Conservation (phyloP, 2,113 vertebrate species). For the Tricholaema leucomelas region DNA sequence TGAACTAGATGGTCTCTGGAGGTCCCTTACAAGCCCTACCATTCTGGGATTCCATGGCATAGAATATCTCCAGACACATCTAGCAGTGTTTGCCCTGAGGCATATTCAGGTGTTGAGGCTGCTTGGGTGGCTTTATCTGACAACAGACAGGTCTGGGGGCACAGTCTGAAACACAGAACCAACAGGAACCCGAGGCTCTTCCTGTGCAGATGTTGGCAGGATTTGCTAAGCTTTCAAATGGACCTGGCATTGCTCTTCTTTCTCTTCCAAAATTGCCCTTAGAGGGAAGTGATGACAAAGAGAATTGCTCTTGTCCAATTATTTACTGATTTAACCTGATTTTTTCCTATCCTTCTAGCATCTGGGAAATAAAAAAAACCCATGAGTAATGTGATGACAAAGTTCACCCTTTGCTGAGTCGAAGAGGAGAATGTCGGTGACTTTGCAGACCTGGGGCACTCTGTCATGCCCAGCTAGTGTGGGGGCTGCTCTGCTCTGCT, state of each 20-base stretch:
- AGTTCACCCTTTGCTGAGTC: slow-evolving; percentile 20
- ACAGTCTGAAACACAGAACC: not conserved
- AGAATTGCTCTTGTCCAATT: not conserved
- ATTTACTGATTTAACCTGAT: slow-evolving; percentile 39
- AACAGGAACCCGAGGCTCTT: not conserved
- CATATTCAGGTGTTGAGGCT: not conserved
- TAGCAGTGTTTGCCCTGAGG: not conserved
- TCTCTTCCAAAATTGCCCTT: not conserved
- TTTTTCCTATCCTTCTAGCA: not conserved
- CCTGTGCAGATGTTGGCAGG: not conserved
- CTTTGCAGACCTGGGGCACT: not conserved
- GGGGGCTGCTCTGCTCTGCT: not conserved
- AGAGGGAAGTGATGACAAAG: not conserved
- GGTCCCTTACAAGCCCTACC: too few species aligned
- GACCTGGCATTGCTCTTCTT: not conserved
- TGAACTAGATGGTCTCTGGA: too few species aligned
- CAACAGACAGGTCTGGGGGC: not conserved
- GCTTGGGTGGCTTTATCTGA: not conserved
- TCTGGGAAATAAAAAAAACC: not conserved
- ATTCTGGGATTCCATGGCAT: not conserved
- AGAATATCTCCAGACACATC: not conserved
- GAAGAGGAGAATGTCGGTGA: slow-evolving; percentile 13
- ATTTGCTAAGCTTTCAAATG: not conserved
- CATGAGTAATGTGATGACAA: not conserved
- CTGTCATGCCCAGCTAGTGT: not conserved